Conservation (phyloP, 2,888 invertebrate species). For the Aproaerema taeniolella region DNA sequence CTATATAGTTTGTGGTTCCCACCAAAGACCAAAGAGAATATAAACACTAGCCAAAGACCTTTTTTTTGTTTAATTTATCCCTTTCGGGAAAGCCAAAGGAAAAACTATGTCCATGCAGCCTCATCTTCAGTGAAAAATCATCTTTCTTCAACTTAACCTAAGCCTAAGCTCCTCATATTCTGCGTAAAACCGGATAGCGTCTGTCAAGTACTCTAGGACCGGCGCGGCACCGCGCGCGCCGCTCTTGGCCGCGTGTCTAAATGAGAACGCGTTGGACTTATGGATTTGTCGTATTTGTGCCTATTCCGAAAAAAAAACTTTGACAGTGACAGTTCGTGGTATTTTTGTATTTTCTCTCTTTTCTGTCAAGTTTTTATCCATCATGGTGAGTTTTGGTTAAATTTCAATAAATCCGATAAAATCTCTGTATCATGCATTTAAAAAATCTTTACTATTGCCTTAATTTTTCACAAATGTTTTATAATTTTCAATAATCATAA, state of each 20-base stretch:
- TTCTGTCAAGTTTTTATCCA: slow-evolving; percentile 51
- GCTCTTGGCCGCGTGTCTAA: neutral
- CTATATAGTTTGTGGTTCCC: neutral
- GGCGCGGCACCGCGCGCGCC: neutral
- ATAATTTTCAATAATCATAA: neutral
- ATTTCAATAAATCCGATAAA: slow-evolving; percentile 41
- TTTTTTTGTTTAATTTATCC: neutral
- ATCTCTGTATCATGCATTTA: slow-evolving; percentile 33
- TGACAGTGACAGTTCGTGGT: neutral
- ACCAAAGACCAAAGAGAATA: neutral
- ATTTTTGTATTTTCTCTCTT: neutral
- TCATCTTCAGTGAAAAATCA: neutral
- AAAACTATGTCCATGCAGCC: neutral
- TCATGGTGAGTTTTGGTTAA: slow-evolving; percentile 61
- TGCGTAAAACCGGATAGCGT: neutral
- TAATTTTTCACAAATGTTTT: neutral
- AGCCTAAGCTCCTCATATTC: neutral
- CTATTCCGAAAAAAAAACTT: neutral
- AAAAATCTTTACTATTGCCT: neutral
- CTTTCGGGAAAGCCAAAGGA: neutral
- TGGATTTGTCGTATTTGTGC: neutral
- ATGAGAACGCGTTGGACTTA: neutral
- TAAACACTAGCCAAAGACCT: neutral
- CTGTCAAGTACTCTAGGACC: neutral
- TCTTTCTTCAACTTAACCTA: neutral